Evolutionary conservation across 2,113 vertebrate genomes (phyloP), one percentile per base, ranked within the genome.

Genomic region (Notarius quadriscutis): DNA sequence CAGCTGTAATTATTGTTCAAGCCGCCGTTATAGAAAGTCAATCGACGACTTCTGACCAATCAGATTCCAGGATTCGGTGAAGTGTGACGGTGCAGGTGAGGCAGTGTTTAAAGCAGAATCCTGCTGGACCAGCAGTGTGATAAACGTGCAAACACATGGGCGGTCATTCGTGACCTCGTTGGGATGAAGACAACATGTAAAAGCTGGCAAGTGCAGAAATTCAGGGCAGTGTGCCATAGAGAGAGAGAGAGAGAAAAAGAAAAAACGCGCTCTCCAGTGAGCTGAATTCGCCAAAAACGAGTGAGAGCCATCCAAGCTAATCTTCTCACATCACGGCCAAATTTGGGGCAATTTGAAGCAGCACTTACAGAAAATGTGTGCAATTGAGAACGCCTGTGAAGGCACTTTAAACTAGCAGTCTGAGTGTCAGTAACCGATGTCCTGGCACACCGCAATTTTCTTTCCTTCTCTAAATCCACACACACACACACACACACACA

Each of bases 351-450:
- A 90, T 91, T 74, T 92, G 88, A 80, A 90, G 89, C 88, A 85
- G 86, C 91, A 92, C 91, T 92, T 91, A 90, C 69, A 88, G 89
- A 92, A 92, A 89, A 91, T 90, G 87, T 89, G 85, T 86, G 85
- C 90, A 90, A 89, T 90, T 84, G 85, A 90, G 88, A 89, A 89
- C 63, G 88, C 91, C 88, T 80, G 84, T 58, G 87, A 90, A 87
- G 88, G 83, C 88, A 87, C 87, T 89, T 88, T 87, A 90, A 91
- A 91, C 79, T 53, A 87, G 82, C 86, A 87, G 85, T 86, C 86
- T 86, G 57, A 74, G 87, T 88, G 88, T 91, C 90, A 91, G 87
- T 88, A 84, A 88, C 89, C 85, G 91, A 58, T 17, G 82, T 84
- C 85, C 89, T 84, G 88, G 83, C 84, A 82, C 87, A 55, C 89